phyloP scores from a whole-genome alignment of 2,797 vertebrate species.

The Syngnathus acus region DNA sequence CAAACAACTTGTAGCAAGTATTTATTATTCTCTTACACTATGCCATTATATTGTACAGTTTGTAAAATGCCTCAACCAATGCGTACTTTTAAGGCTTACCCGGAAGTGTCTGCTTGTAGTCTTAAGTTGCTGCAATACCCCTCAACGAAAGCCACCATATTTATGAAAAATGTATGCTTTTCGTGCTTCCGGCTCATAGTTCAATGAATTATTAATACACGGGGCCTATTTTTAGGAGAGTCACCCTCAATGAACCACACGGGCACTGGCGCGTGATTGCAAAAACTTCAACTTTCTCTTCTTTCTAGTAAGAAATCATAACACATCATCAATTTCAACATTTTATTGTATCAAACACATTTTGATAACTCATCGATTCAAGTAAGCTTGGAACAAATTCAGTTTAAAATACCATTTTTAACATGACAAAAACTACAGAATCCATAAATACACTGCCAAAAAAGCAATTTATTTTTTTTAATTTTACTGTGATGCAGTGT shows the following conservation, averaged over 20 bases:
- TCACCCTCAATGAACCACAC: conserved; percentile 7
- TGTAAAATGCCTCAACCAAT: not conserved
- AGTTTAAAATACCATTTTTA: conserved; percentile 35
- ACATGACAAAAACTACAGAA: conserved; percentile 39
- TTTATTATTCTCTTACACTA: not conserved
- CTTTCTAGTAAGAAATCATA: conserved; percentile 2
- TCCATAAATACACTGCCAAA: conserved; percentile 35
- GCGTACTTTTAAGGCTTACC: not conserved
- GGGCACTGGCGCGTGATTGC: not conserved
- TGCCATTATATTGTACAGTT: not conserved
- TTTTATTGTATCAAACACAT: conserved; percentile 70
- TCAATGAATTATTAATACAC: conserved; percentile 59
- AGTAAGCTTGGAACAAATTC: conserved; percentile 48
- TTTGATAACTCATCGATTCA: conserved; percentile 46
- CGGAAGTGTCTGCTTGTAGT: not conserved
- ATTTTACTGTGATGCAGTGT: not conserved
- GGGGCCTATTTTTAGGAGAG: conserved; percentile 52
- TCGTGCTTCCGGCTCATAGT: conserved; percentile 33
- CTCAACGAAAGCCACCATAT: conserved; percentile 12
- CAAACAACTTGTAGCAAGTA: conserved; percentile 24
- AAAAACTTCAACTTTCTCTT: not conserved
- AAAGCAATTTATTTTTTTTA: not conserved
- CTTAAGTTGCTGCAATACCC: not conserved
- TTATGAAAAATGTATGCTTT: conserved; percentile 62
- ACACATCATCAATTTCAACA: conserved; percentile 50